A percentile compares a stretch with the other conserved stretches of the same genome.
Evolutionary conservation across 1,140 invertebrate genomes (phyloP).

Genomic region (Bombus confusus): DNA sequence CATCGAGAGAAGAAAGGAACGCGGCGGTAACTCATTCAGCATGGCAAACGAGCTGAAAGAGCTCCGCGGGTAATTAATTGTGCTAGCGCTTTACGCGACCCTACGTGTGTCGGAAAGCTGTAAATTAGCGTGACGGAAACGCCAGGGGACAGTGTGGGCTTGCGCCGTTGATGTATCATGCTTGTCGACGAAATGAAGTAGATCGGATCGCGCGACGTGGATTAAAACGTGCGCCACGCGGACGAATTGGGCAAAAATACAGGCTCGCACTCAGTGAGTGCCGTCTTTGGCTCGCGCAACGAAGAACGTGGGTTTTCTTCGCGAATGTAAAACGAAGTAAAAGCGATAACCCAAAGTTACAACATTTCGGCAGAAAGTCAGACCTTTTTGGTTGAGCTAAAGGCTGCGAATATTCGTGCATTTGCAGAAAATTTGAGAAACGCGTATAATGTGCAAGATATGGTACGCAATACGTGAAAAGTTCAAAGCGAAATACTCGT

Average conservation of each 20-base stretch:
- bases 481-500: too few relatives aligned
- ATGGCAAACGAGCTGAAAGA: constrained; percentile 74
- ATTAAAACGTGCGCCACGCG: constrained; percentile 26
- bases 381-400: neutral
- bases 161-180: constrained; percentile 47
- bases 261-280: too few relatives aligned
- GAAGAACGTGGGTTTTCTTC: too few relatives aligned
- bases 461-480: too few relatives aligned
- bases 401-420: too few relatives aligned
- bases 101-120: constrained; percentile 54
- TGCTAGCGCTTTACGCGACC: constrained; percentile 67
- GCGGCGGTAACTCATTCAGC: constrained; percentile 71
- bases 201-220: constrained; percentile 34
- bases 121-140: constrained; percentile 72
- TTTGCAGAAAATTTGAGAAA: neutral
- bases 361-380: neutral
- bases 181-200: constrained; percentile 45
- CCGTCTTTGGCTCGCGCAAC: too few relatives aligned
- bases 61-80: constrained; percentile 76
- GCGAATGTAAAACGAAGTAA: neutral
- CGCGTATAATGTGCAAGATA: too few relatives aligned
- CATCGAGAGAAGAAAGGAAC: constrained; percentile 67
- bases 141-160: constrained; percentile 49
- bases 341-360: fast-evolving
- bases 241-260: too few relatives aligned